Evolutionary conservation across 2,797 vertebrate species (phyloP), one percentile per base, ranked within the genome.

Genomic region (Danio tinwini): DNA sequence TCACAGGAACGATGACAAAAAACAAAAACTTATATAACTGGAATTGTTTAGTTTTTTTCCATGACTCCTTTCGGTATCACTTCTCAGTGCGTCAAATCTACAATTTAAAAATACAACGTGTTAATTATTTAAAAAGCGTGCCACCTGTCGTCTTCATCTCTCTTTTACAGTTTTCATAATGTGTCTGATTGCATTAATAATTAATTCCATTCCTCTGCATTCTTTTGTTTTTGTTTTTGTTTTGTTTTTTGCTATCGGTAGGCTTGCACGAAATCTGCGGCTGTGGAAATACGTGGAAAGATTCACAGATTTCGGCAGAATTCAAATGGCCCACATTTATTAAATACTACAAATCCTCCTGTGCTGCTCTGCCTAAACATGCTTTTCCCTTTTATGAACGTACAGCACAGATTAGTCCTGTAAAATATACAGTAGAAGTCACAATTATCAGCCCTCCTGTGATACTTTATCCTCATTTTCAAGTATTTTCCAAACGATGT

Each of bases 101-200:
- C 52, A 55, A 17, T 40, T 7, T 13, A 19, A 71, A 55, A 53
- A 17, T 13, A 55, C 29, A 70, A 53, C 70, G 50, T 70, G 37
- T 70, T 70, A 70, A 70, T 55, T 70, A 55, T 71, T 71, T 71
- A 71, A 42, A 55, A 71, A 14, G 50, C 5, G 9, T 42, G 50
- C 50, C 68, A 55, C 50, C 68, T 71, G 37, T 71, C 7, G 4
- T 62, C 6, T 62, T 47, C 42, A 19, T 61, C n/a, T 6, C 17
- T 64, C n/a, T 70, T 70, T 70, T 19, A 70, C 50, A 19, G n/a
- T 55, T 39, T n/a, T 55, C 29, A 9, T 55, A 4, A 64, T 45
- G 49, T 45, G 50, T 6, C 50, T 65, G 49, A 76, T 76, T 76
- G 55, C 19, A 45, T 65, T 44, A 44, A 55, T 65, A 6, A 76